Conservation (phyloP, 2,113 vertebrate species). For the Melozone crissalis region DNA sequence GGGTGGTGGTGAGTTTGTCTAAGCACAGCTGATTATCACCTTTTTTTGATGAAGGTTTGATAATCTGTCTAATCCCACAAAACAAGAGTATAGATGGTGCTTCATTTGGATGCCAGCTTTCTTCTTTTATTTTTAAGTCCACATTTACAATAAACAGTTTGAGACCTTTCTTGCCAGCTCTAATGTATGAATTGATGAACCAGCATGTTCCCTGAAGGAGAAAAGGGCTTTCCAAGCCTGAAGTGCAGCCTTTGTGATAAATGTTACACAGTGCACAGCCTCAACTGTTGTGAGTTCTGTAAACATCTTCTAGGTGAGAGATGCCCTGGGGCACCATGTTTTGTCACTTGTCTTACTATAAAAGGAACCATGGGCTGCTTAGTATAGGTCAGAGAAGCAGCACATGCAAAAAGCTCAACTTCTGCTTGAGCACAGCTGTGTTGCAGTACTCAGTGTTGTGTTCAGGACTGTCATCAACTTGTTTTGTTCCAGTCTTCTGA, state of each 20-base stretch:
- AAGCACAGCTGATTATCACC: rapidly evolving
- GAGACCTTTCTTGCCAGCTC: not conserved
- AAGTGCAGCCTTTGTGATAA: not conserved
- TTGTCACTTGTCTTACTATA: not conserved
- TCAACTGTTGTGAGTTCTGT: not conserved
- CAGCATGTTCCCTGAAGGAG: not conserved
- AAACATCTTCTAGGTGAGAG: not conserved
- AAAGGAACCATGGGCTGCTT: not conserved
- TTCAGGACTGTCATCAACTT: not conserved
- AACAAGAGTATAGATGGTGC: not conserved
- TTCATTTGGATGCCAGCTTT: not conserved
- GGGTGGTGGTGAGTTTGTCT: not conserved
- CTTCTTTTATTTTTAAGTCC: not conserved
- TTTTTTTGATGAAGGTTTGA: not conserved
- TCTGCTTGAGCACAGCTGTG: not conserved
- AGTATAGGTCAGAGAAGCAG: not conserved
- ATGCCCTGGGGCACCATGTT: not conserved
- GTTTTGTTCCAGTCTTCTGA: not conserved
- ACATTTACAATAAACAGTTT: not conserved
- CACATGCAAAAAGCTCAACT: not conserved
- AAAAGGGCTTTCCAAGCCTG: not conserved
- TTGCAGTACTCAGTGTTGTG: not conserved
- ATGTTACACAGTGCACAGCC: not conserved
- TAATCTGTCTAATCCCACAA: not conserved
- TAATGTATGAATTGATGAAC: not conserved